Evolutionary conservation across 2,113 vertebrate species (phyloP).

Genomic region (Dipodomys merriami): DNA sequence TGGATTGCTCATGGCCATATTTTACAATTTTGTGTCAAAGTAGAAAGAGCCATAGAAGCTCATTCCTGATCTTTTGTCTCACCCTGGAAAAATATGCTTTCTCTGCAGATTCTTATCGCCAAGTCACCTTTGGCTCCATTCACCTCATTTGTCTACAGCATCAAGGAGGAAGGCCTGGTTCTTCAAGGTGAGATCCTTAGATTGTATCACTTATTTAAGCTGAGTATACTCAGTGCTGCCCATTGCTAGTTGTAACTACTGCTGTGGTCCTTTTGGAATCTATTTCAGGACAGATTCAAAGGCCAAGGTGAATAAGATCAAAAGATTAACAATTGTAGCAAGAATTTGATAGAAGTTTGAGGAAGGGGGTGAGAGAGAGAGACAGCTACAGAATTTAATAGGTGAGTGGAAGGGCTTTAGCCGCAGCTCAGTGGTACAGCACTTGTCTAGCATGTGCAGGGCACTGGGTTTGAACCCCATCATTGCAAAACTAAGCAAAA

Average conservation of each 20-base stretch:
- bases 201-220: neutral
- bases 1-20: neutral
- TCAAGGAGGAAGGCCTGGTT: constrained; percentile 88
- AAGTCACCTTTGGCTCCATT: constrained; percentile 91
- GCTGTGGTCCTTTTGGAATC: neutral
- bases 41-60: neutral
- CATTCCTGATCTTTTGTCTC: constrained; percentile 1
- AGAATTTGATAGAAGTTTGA: constrained; percentile 16
- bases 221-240: constrained; percentile 1
- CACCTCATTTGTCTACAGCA: constrained; percentile 86
- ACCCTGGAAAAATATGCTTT: constrained; percentile 63
- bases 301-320: neutral
- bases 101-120: constrained; percentile 89
- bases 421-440: neutral
- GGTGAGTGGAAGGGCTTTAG: neutral
- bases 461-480: neutral
- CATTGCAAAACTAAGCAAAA: neutral
- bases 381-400: neutral
- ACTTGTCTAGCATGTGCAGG: neutral
- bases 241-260: neutral
- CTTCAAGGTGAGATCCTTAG: constrained; percentile 87
- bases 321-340: constrained; percentile 7
- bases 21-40: neutral
- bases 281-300: constrained; percentile 33
- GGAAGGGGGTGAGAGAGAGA: neutral